Evolutionary conservation across 2,888 invertebrate species (phyloP).

Genomic region (Zelleria hepariella): DNA sequence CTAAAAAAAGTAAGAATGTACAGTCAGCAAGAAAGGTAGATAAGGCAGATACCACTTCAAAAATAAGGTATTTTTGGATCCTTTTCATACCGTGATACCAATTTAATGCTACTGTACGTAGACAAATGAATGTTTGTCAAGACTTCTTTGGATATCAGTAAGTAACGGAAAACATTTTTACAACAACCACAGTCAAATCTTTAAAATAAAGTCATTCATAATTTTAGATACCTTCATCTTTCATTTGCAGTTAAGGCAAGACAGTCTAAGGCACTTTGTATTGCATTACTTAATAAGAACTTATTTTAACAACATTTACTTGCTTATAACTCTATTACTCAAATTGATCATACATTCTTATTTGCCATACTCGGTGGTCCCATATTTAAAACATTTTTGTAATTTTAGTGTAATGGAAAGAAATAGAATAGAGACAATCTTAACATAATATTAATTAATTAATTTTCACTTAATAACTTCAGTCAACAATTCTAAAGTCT

Average conservation of each 20-base stretch:
- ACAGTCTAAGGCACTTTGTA: slow-evolving; percentile 45
- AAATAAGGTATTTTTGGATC: background rate
- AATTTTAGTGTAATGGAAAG: too few species aligned
- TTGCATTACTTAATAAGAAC: slow-evolving; percentile 21
- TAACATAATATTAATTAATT: background rate
- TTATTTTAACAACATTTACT: background rate
- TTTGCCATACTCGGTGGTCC: slow-evolving; percentile 33
- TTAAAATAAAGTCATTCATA: too few species aligned
- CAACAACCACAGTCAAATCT: slow-evolving; percentile 10
- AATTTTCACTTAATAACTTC: background rate
- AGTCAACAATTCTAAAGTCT: background rate
- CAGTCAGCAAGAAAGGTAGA: background rate
- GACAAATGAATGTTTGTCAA: background rate
- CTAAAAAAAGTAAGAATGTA: background rate
- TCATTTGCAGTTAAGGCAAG: slow-evolving; percentile 40
- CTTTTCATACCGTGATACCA: too few species aligned
- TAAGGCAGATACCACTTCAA: background rate
- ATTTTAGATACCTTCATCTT: too few species aligned
- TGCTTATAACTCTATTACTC: slow-evolving; percentile 8
- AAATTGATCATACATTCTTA: slow-evolving; percentile 1
- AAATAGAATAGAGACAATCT: too few species aligned
- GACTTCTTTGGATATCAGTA: slow-evolving; percentile 14
- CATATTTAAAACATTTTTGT: slow-evolving; percentile 13
- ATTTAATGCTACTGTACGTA: too few species aligned
- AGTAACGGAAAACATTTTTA: slow-evolving; percentile 11